These are phyloP conservation scores for Dipodomys stephensi DNA, from an alignment of 2,113 vertebrate genomes.

Conservation along the genomic window DNA sequence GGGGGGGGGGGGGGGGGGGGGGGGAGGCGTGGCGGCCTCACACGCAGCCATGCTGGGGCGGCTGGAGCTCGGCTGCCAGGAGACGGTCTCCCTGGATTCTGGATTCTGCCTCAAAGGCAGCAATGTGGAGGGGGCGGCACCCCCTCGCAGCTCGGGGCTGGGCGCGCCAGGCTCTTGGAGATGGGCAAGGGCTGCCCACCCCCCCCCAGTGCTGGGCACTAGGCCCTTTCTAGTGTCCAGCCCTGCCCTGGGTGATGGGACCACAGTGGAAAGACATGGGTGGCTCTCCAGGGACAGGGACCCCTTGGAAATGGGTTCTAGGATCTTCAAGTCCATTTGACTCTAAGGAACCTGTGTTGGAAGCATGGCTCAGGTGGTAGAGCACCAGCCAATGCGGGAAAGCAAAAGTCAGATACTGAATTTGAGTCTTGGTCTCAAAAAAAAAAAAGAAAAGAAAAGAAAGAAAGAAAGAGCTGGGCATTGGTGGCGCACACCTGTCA, in stretches of 20 bases:
- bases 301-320: background rate
- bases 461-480: too few relatives aligned
- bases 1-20: background rate
- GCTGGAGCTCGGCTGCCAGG: slow-evolving; percentile 57
- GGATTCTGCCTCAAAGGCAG: background rate
- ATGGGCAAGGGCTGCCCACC: background rate
- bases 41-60: background rate
- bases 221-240: background rate
- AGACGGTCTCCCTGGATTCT: slow-evolving; percentile 74
- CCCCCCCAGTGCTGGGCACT: background rate
- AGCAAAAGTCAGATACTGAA: too few relatives aligned
- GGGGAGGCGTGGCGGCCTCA: background rate
- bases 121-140: background rate
- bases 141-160: background rate
- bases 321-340: background rate
- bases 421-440: too few relatives aligned
- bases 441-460: too few relatives aligned
- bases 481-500: too few relatives aligned
- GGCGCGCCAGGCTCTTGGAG: background rate
- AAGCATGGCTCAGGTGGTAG: too few relatives aligned
- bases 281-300: background rate
- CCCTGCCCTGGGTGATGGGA: background rate
- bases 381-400: too few relatives aligned
- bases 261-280: background rate
- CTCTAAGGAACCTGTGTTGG: background rate